Conservation (phyloP, 2,797 vertebrate species). For the Tauraco hartlaubi region DNA sequence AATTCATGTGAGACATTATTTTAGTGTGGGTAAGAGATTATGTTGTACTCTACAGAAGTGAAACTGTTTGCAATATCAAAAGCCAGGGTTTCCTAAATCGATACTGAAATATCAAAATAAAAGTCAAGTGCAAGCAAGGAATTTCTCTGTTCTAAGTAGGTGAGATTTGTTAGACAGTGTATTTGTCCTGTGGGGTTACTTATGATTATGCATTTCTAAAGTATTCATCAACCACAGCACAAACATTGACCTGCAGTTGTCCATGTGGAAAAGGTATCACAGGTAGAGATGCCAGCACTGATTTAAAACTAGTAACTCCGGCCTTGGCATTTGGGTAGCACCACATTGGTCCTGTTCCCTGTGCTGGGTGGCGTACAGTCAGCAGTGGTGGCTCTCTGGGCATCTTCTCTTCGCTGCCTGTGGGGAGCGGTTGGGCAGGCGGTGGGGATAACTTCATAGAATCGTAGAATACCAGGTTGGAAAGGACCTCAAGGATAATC, state of each 20-base stretch:
- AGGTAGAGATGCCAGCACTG: neutral
- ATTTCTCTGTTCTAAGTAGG: neutral
- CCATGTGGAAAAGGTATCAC: neutral
- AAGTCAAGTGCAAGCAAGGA: neutral
- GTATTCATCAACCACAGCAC: neutral
- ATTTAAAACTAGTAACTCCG: neutral
- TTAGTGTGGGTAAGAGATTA: neutral
- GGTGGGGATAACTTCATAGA: too few species aligned
- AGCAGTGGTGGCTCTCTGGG: neutral
- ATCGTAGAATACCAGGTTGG: too few species aligned
- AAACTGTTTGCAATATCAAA: neutral
- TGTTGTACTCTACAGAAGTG: neutral
- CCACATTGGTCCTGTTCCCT: accelerated
- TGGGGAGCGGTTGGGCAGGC: neutral
- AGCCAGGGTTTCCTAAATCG: neutral
- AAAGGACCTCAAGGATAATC: too few species aligned
- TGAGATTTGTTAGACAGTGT: neutral
- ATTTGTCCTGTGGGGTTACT: neutral
- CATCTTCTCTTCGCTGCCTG: neutral
- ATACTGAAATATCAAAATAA: neutral
- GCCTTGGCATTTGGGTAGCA: neutral
- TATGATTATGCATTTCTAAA: neutral
- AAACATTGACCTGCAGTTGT: neutral
- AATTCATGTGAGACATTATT: neutral
- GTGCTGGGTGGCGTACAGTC: neutral